A percentile compares a stretch with the other conserved stretches of the same genome.
These are phyloP conservation scores for Scylla paramamosain DNA, from an alignment of 1,140 invertebrate species.

Conservation along the genomic window DNA sequence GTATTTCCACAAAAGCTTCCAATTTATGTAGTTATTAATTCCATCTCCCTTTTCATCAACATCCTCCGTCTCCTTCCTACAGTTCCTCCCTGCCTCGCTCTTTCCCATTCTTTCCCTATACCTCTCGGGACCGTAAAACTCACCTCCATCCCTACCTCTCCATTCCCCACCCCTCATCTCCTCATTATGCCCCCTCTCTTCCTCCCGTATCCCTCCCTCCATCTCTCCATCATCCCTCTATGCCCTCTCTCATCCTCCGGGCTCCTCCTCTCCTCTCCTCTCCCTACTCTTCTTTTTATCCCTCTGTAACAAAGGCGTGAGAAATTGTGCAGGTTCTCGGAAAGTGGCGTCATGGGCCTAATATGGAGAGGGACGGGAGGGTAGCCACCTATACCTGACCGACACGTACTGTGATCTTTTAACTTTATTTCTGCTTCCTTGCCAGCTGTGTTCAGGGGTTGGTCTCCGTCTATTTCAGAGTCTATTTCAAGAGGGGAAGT, in stretches of 20 bases:
- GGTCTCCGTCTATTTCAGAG: no score
- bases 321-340: slow-evolving; percentile 60
- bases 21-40: no score
- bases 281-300: slow-evolving; percentile 43
- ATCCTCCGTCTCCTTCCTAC: not conserved
- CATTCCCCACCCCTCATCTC: not conserved
- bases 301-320: slow-evolving; percentile 66
- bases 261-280: slow-evolving; percentile 37
- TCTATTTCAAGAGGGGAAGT: no score
- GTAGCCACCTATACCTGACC: not conserved
- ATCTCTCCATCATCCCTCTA: slow-evolving; percentile 13
- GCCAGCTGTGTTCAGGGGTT: no score
- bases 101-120: not conserved
- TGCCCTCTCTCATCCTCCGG: not conserved
- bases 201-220: not conserved
- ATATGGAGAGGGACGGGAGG: not conserved
- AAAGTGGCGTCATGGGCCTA: slow-evolving; percentile 59
- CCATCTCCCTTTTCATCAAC: no score
- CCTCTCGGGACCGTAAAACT: not conserved
- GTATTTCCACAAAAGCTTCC: no score
- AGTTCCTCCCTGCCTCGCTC: not conserved
- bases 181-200: not conserved
- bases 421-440: not conserved
- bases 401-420: not conserved
- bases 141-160: not conserved